A percentile compares a stretch with the other conserved stretches of the same genome.
Conservation (phyloP, 2,797 vertebrate genomes). For the Pangasius krempfi region DNA sequence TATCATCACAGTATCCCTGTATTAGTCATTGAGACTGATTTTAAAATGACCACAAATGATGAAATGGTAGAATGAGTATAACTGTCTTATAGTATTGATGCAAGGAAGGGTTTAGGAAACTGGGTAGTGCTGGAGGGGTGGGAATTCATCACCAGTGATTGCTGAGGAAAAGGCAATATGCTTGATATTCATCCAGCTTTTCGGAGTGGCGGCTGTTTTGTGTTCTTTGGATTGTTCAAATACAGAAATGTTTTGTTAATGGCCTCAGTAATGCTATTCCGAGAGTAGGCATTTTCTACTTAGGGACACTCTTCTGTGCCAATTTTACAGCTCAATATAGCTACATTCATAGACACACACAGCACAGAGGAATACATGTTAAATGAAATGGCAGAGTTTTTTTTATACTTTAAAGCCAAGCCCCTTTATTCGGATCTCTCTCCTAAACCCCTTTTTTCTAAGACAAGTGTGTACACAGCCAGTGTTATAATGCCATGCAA, state of each 20-base stretch:
- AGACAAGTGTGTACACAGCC: not conserved
- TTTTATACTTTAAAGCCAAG: not conserved
- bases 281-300: slow-evolving; percentile 36
- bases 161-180: not conserved
- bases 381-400: not conserved
- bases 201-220: slow-evolving; percentile 37
- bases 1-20: not conserved
- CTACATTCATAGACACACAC: not conserved
- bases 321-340: not conserved
- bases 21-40: not conserved
- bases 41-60: not conserved
- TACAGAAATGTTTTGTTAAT: slow-evolving; percentile 50
- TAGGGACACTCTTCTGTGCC: not conserved
- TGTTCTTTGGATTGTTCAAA: slow-evolving; percentile 55
- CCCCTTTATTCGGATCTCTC: not conserved
- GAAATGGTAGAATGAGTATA: not conserved
- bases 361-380: not conserved
- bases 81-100: not conserved
- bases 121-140: not conserved
- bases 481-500: not conserved
- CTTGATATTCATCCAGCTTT: not conserved
- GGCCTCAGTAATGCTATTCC: slow-evolving; percentile 27
- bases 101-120: too few species aligned
- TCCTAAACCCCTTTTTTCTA: not conserved
- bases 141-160: not conserved